Evolutionary conservation across 1,140 invertebrate genomes (phyloP), one percentile per base, ranked within the genome.

Genomic region (Bilobella aurantiaca): DNA sequence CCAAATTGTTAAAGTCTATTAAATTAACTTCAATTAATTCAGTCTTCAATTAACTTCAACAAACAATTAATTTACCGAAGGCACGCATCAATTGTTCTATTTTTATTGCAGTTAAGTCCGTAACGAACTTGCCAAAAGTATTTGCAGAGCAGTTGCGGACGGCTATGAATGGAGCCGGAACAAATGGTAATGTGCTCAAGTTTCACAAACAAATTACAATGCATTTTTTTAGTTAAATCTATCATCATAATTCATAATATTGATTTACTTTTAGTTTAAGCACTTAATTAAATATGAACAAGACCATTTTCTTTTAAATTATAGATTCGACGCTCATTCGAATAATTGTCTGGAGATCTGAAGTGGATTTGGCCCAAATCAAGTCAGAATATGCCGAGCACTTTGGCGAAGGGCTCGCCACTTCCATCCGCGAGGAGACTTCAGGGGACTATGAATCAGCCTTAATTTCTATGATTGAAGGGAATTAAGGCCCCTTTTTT

Each of bases 391-490:
- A 58, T 21, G 57, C 25, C 5, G 23, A 58, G 25, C 57, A 29
- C 30, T 58, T 8, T 58, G 57, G 29, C 28, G 29, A 58, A 58
- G 25, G 25, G 12, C 57, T 58, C 3, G 57, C 25, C 3, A 58
- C 25, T 12, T 27, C 25, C 5, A 58, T 58, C 16, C 25, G 12
- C 8, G 28, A 31, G 28, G 57, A 58, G 21, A 58, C 57, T 12
- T 58, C 57, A 14, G 57, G 57, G 8, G 57, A 58, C 57, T 58
- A 58, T 31, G 57, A 58, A 21, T 58, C 57, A 28, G 57, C 57
- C 3, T 21, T 58, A 5, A 58, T 58, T 14, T 58, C 57, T 5
- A 28, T 58, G 25, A 28, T 58, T 14, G 25, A 58, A 28, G 57
- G 57, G 23, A 58, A 25, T 21, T 58, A 25, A 25, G 16, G 14